phyloP scores from a whole-genome alignment of 1,140 invertebrate genomes.

The Leptinotarsa lineolata region DNA sequence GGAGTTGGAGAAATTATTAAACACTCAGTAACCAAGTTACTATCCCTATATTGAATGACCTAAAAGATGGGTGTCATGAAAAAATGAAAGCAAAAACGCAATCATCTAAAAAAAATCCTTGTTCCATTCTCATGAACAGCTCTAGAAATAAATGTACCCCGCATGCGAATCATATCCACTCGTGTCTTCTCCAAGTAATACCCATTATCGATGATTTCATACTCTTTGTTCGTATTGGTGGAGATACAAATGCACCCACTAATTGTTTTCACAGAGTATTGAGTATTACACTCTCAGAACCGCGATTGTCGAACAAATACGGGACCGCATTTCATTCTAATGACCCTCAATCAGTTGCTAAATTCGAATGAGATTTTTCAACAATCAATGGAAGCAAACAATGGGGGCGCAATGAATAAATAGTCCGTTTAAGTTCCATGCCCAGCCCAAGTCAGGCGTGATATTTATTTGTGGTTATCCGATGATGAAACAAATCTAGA shows the following conservation, averaged over 20 bases:
- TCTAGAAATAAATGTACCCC: too few species aligned
- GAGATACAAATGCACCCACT: background rate
- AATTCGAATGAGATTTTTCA: constrained; percentile 19
- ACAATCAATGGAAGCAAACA: constrained; percentile 10
- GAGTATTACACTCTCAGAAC: background rate
- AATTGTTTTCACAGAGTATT: background rate
- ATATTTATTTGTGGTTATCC: constrained; percentile 20
- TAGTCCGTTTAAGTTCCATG: constrained; percentile 6
- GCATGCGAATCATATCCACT: too few species aligned
- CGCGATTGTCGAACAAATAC: constrained; percentile 1
- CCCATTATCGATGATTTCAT: background rate
- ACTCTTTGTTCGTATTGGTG: background rate
- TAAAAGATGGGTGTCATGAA: too few species aligned
- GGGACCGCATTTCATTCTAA: constrained; percentile 7
- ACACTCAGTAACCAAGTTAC: too few species aligned
- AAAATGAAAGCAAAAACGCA: too few species aligned
- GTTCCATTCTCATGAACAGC: too few species aligned
- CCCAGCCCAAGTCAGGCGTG: constrained; percentile 10
- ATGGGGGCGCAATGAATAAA: constrained; percentile 9
- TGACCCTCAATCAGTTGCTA: constrained; percentile 9
- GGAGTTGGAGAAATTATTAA: too few species aligned
- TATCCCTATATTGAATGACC: too few species aligned
- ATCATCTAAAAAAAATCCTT: too few species aligned
- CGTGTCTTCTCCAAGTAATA: too few species aligned
- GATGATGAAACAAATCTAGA: background rate